These are phyloP conservation scores for Poeciliopsis turrubarensis DNA, from an alignment of 2,113 vertebrate species.

Conservation along the genomic window DNA sequence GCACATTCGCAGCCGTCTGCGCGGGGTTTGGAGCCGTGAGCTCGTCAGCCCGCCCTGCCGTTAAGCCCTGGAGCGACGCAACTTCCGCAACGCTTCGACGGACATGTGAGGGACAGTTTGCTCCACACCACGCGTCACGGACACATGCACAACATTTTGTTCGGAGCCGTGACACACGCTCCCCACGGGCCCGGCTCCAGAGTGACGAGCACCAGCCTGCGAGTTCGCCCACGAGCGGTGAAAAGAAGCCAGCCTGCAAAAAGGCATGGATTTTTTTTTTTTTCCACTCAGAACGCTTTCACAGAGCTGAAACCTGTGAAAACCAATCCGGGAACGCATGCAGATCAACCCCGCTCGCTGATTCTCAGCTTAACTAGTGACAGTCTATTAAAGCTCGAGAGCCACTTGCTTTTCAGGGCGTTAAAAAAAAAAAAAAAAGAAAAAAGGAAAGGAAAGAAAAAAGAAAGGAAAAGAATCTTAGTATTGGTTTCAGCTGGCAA, in stretches of 20 bases:
- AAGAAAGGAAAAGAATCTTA: slow-evolving; percentile 19
- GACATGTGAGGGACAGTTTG: slow-evolving; percentile 65
- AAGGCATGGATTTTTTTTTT: slow-evolving; percentile 35
- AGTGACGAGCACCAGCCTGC: slow-evolving; percentile 63
- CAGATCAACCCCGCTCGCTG: slow-evolving; percentile 26
- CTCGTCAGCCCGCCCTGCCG: background rate
- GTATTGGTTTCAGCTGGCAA: slow-evolving; percentile 73
- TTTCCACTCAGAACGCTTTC: slow-evolving; percentile 6
- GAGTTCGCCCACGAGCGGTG: slow-evolving; percentile 70
- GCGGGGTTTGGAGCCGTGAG: background rate
- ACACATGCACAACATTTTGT: slow-evolving; percentile 62
- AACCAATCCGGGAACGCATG: slow-evolving; percentile 29
- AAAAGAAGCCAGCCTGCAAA: slow-evolving; percentile 53
- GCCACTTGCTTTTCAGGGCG: slow-evolving; percentile 54
- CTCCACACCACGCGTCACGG: slow-evolving; percentile 26
- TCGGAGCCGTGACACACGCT: slow-evolving; percentile 50
- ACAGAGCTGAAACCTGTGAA: slow-evolving; percentile 57
- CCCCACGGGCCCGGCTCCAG: slow-evolving; percentile 24
- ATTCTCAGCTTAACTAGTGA: slow-evolving; percentile 63
- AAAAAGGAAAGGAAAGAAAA: too few relatives aligned
- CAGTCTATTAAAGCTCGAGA: slow-evolving; percentile 65
- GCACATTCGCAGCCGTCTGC: background rate
- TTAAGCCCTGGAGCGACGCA: slow-evolving; percentile 4
- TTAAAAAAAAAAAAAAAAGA: background rate
- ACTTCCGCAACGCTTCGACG: slow-evolving; percentile 29